Evolutionary conservation across 2,888 invertebrate species (phyloP), one percentile per base, ranked within the genome.

Genomic region (Dynastes hyllus): DNA sequence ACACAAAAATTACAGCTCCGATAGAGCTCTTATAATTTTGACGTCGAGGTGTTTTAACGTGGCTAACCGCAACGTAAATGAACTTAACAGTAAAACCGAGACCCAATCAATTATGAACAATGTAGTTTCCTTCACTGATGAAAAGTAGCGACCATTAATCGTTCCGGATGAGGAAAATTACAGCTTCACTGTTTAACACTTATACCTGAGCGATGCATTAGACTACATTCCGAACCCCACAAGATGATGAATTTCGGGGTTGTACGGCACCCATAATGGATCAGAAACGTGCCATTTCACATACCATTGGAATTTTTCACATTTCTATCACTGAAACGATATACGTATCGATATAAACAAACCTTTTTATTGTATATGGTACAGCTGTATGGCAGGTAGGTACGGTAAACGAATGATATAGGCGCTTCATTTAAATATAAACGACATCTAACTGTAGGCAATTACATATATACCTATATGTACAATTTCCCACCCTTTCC

Each of bases 221-320:
- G 79, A 55, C 67, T 70, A 63, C 79, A 76, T 79, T 79, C 79
- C 78, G 53, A 37, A 16, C 76, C 66, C 29, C 53, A 70, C 76
- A 63, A 76, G 70, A 76, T 79, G 79, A 79, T 79, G 53, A 65
- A 79, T 79, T 76, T 79, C 63, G 70, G 76, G 70, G 76, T 70
- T 79, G 55, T 70, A 70, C 63, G 69, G 58, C 51, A 70, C 70
- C 79, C 79, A 51, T 76, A 76, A 73, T 76, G 76, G 79, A 79
- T 79, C 76, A 79, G 76, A 70, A 76, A 76, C 70, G 76, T 79
- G 76, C 76, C 76, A 65, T 79, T 79, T 70, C 79, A 65, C 76
- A 79, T 76, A 76, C 79, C 73, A 67, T n/a, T 55, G 75, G 66
- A 40, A 73, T 75, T 78, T 78, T 78, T 78, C 55, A 66, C 78